A percentile compares a stretch with the other conserved stretches of the same genome.
Evolutionary conservation across 2,797 vertebrate genomes (phyloP).

Genomic region (Malurus leucopterus): DNA sequence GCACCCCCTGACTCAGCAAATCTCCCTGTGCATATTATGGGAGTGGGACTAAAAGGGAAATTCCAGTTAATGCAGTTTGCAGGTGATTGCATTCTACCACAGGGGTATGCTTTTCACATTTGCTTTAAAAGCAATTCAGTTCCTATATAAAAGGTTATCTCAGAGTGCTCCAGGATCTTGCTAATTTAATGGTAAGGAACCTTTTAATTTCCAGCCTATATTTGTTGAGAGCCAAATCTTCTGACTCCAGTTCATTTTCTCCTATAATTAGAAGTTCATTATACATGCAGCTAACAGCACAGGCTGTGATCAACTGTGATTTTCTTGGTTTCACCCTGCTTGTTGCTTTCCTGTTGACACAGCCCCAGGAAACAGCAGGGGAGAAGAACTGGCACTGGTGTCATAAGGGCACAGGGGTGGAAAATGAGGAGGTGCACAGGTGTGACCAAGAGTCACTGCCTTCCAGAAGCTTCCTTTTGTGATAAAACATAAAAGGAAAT

Average conservation of each 20-base stretch:
- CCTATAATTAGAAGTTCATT: neutral
- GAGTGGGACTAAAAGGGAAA: neutral
- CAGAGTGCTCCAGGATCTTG: neutral
- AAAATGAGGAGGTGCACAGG: neutral
- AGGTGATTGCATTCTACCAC: neutral
- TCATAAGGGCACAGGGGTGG: neutral
- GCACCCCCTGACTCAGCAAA: neutral
- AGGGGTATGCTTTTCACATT: neutral
- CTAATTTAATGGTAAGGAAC: constrained; percentile 1
- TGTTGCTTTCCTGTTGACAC: neutral
- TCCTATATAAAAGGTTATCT: neutral
- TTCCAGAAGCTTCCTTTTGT: constrained; percentile 4
- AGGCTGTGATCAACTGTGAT: neutral
- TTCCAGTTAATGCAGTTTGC: neutral
- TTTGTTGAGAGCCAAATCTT: constrained; percentile 1
- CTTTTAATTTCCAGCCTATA: neutral
- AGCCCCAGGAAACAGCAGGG: neutral
- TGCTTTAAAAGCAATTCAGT: neutral
- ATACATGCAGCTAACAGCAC: neutral
- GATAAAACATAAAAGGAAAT: neutral
- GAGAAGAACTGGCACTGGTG: neutral
- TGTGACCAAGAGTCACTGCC: neutral
- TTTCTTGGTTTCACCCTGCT: neutral
- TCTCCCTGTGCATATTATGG: neutral
- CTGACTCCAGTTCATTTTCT: neutral